Evolutionary conservation across 1,140 invertebrate genomes (phyloP).

Genomic region (Spodoptera litura): DNA sequence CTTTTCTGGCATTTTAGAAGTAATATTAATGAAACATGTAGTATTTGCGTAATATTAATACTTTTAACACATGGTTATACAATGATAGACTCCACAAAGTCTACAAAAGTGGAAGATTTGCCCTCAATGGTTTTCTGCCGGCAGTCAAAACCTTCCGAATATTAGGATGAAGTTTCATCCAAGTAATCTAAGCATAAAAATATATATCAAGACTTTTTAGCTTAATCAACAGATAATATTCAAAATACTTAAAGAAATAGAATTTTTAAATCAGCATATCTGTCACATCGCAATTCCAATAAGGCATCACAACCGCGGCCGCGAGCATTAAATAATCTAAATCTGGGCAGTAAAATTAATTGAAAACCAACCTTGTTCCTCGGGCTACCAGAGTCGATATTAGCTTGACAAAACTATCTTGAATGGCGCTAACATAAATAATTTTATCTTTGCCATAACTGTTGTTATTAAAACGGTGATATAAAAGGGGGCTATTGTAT

Average conservation of each 20-base stretch:
- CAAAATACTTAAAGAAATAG: neutral
- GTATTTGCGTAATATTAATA: too few relatives aligned
- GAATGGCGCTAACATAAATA: slow-evolving; percentile 35
- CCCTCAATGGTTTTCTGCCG: too few relatives aligned
- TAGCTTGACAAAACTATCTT: neutral
- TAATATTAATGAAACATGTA: too few relatives aligned
- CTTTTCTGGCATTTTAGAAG: neutral
- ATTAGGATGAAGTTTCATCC: too few relatives aligned
- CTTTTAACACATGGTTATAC: too few relatives aligned
- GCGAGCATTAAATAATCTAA: slow-evolving; percentile 17
- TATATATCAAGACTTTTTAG: too few relatives aligned
- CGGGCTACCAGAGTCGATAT: neutral
- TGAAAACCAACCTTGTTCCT: neutral
- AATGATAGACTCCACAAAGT: too few relatives aligned
- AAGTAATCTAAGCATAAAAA: too few relatives aligned
- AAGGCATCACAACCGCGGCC: neutral
- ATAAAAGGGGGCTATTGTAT: slow-evolving; percentile 36
- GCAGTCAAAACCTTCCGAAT: too few relatives aligned
- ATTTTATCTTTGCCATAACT: slow-evolving; percentile 43
- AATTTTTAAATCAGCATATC: slow-evolving; percentile 20
- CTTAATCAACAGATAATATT: too few relatives aligned
- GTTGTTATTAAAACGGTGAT: slow-evolving; percentile 32
- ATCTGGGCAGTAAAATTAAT: neutral
- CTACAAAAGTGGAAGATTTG: too few relatives aligned
- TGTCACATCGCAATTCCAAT: slow-evolving; percentile 7